Percentiles rank a stretch among this genome's conserved stretches.
Evolutionary conservation across 2,888 invertebrate genomes (phyloP).

Genomic region (Xestia c-nigrum): DNA sequence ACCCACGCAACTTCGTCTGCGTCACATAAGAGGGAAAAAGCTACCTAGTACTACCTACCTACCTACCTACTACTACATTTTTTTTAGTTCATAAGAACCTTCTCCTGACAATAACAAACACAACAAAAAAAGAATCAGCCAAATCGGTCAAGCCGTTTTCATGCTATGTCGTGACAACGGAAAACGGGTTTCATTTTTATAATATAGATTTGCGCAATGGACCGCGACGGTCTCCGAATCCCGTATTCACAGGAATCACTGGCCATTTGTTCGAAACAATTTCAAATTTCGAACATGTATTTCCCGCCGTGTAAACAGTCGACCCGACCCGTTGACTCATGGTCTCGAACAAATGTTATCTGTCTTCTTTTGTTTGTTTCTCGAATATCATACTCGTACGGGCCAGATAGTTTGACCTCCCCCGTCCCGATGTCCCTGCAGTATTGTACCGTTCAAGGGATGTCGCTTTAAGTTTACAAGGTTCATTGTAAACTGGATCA

Average conservation of each 20-base stretch:
- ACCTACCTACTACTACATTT: no score
- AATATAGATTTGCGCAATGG: slow-evolving; percentile 37
- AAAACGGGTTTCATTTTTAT: no score
- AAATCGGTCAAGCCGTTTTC: no score
- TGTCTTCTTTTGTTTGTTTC: slow-evolving; percentile 89
- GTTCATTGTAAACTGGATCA: slow-evolving; percentile 73
- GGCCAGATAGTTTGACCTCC: slow-evolving; percentile 72
- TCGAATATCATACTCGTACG: slow-evolving; percentile 81
- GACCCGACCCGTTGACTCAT: slow-evolving; percentile 84
- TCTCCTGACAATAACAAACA: no score
- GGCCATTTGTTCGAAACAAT: slow-evolving; percentile 61
- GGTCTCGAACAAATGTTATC: slow-evolving; percentile 88
- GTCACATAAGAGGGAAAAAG: no score
- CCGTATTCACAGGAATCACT: slow-evolving; percentile 50
- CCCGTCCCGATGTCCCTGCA: slow-evolving; percentile 49
- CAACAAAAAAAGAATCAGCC: no score
- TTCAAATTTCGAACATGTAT: slow-evolving; percentile 75
- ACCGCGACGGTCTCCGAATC: slow-evolving; percentile 37
- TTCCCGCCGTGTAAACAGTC: slow-evolving; percentile 73
- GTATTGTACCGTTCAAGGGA: slow-evolving; percentile 42
- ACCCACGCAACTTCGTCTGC: no score
- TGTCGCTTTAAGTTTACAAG: slow-evolving; percentile 53
- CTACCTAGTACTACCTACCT: no score
- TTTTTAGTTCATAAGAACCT: no score
- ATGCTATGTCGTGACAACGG: no score